Evolutionary conservation across 2,888 invertebrate genomes (phyloP).

Genomic region (Hydriomena furcata): DNA sequence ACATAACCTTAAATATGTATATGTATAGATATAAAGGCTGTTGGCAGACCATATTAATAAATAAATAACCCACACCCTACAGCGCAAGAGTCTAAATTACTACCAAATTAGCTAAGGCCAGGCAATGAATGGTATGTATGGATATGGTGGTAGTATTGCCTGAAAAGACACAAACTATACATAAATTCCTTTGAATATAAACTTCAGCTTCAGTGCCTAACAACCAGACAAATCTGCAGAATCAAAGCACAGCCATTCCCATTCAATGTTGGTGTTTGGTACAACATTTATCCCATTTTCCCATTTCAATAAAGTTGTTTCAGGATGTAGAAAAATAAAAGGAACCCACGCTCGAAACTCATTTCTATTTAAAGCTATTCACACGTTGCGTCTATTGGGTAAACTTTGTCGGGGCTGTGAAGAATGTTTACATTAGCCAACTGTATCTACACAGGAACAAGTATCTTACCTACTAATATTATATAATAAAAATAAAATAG

Average conservation of each 20-base stretch:
- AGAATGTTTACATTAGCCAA: slow-evolving; percentile 27
- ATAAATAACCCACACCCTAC: too few species aligned
- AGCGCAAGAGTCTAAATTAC: too few species aligned
- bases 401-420: slow-evolving; percentile 44
- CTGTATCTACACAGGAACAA: slow-evolving; percentile 8
- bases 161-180: too few species aligned
- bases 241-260: slow-evolving; percentile 4
- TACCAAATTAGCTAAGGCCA: too few species aligned
- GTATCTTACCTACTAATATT: too few species aligned
- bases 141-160: too few species aligned
- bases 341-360: slow-evolving; percentile 34
- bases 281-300: slow-evolving; percentile 16
- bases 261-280: slow-evolving; percentile 12
- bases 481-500: too few species aligned
- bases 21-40: too few species aligned
- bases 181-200: too few species aligned
- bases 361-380: slow-evolving; percentile 56
- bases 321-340: slow-evolving; percentile 33
- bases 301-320: slow-evolving; percentile 39
- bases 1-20: too few species aligned
- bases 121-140: too few species aligned
- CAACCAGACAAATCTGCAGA: background rate
- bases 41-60: too few species aligned
- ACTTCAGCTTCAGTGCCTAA: background rate
- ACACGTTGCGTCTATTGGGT: slow-evolving; percentile 52